A percentile compares a stretch with the other conserved stretches of the same genome.
These are phyloP conservation scores for Amphipoea oculea DNA, from an alignment of 2,888 invertebrate genomes.

Conservation along the genomic window DNA sequence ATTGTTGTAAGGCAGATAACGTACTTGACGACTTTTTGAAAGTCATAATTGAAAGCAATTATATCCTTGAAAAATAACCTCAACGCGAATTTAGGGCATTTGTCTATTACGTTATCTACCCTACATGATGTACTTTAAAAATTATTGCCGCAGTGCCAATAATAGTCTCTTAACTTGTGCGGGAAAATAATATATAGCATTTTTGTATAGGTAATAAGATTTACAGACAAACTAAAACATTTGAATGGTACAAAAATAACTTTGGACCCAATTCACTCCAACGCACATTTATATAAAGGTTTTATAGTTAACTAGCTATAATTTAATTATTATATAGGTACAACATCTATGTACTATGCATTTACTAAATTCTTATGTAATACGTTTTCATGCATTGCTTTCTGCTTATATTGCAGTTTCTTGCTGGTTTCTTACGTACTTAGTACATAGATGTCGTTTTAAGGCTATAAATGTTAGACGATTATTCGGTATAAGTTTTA, in stretches of 20 bases:
- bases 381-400: conserved; percentile 20
- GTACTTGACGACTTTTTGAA: neutral
- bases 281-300: conserved; percentile 44
- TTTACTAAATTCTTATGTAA: neutral
- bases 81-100: neutral
- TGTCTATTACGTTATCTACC: neutral
- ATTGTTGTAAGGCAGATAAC: neutral
- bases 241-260: conserved; percentile 63
- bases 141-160: conserved; percentile 48
- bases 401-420: neutral
- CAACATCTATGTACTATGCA: conserved; percentile 34
- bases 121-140: neutral
- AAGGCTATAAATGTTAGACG: conserved; percentile 4
- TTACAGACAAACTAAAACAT: conserved; percentile 35
- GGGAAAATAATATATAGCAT: conserved; percentile 18
- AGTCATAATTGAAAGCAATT: neutral
- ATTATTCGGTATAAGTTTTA: conserved; percentile 15
- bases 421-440: neutral
- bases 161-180: conserved; percentile 31
- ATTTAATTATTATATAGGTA: conserved; percentile 30
- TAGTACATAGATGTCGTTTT: conserved; percentile 34
- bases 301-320: conserved; percentile 33
- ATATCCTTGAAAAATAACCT: neutral
- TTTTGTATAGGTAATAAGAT: conserved; percentile 12
- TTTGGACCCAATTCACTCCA: conserved; percentile 64